Base-by-base conservation (phyloP, 2,113 vertebrate genomes). In the Lepus europaeus region DNA sequence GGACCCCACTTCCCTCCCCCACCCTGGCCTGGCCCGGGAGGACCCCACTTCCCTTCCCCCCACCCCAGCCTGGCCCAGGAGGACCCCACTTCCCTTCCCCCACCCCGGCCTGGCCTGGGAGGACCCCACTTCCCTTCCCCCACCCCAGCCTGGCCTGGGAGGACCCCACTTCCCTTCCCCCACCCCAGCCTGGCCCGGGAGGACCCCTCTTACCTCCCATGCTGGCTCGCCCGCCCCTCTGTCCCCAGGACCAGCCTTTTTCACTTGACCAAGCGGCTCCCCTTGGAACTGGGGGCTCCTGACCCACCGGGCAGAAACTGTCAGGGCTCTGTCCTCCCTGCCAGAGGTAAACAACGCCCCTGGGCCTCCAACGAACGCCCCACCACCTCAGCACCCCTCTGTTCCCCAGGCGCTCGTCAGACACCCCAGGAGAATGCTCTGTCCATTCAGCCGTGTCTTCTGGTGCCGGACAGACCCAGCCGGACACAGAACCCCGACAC, bases 321-420 rank as follows among this genome's bases (percentile, higher is more conserved):
- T 53, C 53, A 19, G 51, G n/a, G n/a, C 33, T 27, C 17, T 2
- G 11, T 27, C 20, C 69, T 13, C 5, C 22, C 64, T 74, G 80
- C 33, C n/a, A 61, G 14, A 9, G 0, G 9, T 49, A 94, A 36
- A 19, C 1, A 4, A 39, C 39, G 33, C 19, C 76, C 61, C 78
- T n/a, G 39, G 10, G 33, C 51, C 51, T 59, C 64, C 33, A 10
- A 31, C 23, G 16, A 8, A 27, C 36, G 78, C 88, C 13, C 49
- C 33, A 2, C 0, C 29, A 23, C 73, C 3, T 3, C 8, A 4
- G 25, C 0, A 14, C 20, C 29, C 29, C 51, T 31, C 4, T 17
- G 29, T 16, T 68, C 79, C 69, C 72, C 4, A 9, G 3, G 49
- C 49, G n/a, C 49, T 77, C 49, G 14, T 19, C 13, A 53, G 66